A percentile compares a stretch with the other conserved stretches of the same genome.
phyloP scores from a whole-genome alignment of 1,140 invertebrate species.

The Apis dorsata region DNA sequence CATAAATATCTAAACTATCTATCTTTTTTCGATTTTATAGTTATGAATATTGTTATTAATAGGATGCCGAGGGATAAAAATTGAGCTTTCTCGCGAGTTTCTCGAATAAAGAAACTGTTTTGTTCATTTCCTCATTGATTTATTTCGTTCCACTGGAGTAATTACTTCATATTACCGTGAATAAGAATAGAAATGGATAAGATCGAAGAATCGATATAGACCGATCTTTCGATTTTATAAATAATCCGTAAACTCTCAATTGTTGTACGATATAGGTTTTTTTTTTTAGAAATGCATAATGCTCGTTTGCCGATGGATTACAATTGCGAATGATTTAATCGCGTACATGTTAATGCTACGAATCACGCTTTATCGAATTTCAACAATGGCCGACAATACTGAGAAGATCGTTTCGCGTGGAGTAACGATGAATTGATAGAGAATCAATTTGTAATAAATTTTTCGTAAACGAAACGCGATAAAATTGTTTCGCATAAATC shows the following conservation, averaged over 20 bases:
- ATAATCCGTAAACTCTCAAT: background rate
- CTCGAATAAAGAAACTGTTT: background rate
- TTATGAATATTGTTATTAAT: background rate
- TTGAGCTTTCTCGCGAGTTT: background rate
- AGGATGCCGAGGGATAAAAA: background rate
- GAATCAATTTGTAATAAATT: background rate
- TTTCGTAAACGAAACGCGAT: background rate
- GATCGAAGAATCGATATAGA: background rate
- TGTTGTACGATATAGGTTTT: background rate
- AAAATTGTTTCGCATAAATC: background rate
- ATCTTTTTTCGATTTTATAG: too few species aligned
- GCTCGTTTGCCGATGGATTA: slow-evolving; percentile 2
- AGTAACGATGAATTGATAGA: background rate
- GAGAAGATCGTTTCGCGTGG: background rate
- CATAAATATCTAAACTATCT: too few species aligned
- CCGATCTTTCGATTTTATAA: too few species aligned
- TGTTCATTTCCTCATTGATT: background rate
- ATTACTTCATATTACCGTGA: background rate
- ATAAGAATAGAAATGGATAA: background rate
- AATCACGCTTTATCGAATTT: slow-evolving; percentile 22
- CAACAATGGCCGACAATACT: background rate
- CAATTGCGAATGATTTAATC: slow-evolving; percentile 3
- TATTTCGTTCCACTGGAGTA: background rate
- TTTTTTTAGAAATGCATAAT: background rate
- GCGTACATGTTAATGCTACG: slow-evolving; percentile 9